Evolutionary conservation across 1,140 invertebrate species (phyloP), one percentile per base, ranked within the genome.

Genomic region (Eufriesea mexicana): DNA sequence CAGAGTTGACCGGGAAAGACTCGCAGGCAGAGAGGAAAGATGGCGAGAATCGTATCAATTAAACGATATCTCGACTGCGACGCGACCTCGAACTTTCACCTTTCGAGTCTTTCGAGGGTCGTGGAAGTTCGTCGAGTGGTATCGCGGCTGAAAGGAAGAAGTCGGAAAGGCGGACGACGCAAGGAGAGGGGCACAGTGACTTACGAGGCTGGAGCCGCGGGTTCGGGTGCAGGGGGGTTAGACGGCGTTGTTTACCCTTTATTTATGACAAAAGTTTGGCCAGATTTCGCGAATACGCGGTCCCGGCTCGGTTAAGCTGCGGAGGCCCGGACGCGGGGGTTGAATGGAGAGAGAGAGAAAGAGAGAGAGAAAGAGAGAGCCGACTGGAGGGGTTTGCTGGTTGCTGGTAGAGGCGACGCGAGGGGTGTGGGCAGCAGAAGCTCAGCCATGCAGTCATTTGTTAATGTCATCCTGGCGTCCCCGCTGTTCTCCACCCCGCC

Each of bases 231-330:
- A 10, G 10, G 73, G 71, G 80, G 49, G 47, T 54, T 79, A 73
- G 66, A 61, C 72, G 66, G 79, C 91, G 89, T 92, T 93, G 93
- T 93, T 93, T 93, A 92, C 91, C 91, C 91, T 92, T 93, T 93
- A 93, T 93, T 93, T 93, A 93, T 93, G 92, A 92, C 90, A 83
- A 93, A 93, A 93, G 92, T 93, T 93, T 92, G 89, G 85, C 88
- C 88, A 92, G 92, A 93, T 93, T 93, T 93, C 89, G 89, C 89
- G 90, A 91, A 91, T 88, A 90, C 87, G 88, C 86, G 88, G 80
- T 80, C 89, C 82, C 75, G 84, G 79, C 84, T 87, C 86, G 85
- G 89, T 88, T 91, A 89, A 91, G 88, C 86, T 84, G 88, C 73
- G 85, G 84, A 74, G 88, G 61, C 77, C 80, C 78, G 86, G 80